Base-by-base conservation (phyloP, 2,888 invertebrate species). In the Tupiocoris notatus region DNA sequence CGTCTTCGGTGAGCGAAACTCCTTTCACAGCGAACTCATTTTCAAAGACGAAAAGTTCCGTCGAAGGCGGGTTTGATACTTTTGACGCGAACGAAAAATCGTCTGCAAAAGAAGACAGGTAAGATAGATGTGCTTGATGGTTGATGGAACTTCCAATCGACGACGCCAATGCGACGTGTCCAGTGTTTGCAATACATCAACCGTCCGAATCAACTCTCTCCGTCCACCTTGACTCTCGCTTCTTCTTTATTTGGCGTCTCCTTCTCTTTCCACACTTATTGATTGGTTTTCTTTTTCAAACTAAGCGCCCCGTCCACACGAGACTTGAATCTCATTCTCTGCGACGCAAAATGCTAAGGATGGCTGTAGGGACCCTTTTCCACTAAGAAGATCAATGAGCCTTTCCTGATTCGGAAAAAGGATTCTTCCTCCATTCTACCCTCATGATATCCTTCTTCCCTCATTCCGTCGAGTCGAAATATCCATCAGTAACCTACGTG, bases 401-500 rank as follows among this genome's bases (percentile, higher is more conserved):
- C 39, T 39, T 39, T 12, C 39, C 39, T 39, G 39, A 39, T 39
- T 39, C 39, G 12, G 39, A 12, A 39, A 39, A 12, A 39, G 39
- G 39, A 39, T 39, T 39, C 39, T 39, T 12, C 12, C 12, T 39
- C 39, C 39, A 12, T 39, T 12, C 39, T 3, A 39, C 39, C 39
- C 39, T 39, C 39, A 7, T 39, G 39, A 39, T 39, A 39, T 39
- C 12, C 39, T 39, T 39, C 39, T n/a, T n/a, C n/a, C n/a, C 39
- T 39, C 12, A 39, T 39, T 39, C 39, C 6, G 39, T 12, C 3
- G 22, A 21, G 3, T 17, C 63, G 63, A 63, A 16, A 21, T 63
- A 63, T 63, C 63, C 63, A 63, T 63, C 63, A 63, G 63, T 63
- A 20, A 63, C 63, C 63, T 20, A 63, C 63, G 63, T 21, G 16